Percentiles rank a stretch among this genome's conserved stretches.
Conservation (phyloP, 2,888 invertebrate genomes). For the Heliconius sara region DNA sequence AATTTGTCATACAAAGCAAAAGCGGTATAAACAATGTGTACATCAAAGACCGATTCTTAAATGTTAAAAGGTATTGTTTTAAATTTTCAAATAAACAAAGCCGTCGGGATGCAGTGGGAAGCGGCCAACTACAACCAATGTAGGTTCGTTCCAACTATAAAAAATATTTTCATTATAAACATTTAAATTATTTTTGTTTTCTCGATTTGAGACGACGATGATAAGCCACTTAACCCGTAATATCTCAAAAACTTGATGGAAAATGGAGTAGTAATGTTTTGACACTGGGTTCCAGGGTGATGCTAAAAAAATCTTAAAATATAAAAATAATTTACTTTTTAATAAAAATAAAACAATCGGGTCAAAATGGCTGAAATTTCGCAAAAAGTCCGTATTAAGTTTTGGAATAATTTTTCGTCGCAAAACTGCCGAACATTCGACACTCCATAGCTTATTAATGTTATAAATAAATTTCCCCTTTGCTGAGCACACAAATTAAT, state of each 20-base stretch:
- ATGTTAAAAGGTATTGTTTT: neutral
- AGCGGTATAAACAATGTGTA: neutral
- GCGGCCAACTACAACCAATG: too few species aligned
- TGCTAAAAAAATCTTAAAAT: neutral
- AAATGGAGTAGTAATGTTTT: neutral
- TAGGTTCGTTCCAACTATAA: too few species aligned
- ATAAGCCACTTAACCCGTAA: neutral
- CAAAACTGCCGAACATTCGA: neutral
- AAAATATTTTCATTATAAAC: too few species aligned
- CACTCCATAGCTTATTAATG: slow-evolving; percentile 14
- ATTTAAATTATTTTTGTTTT: too few species aligned
- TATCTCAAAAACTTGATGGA: neutral
- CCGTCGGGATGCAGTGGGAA: too few species aligned
- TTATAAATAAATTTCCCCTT: slow-evolving; percentile 32
- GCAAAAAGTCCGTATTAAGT: neutral
- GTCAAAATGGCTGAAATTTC: neutral
- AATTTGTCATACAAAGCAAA: slow-evolving; percentile 5
- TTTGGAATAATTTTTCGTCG: slow-evolving; percentile 1
- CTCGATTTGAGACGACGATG: too few species aligned
- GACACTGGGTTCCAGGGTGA: neutral
- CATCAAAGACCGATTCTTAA: slow-evolving; percentile 5
- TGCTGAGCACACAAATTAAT: slow-evolving; percentile 34
- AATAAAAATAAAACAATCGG: neutral
- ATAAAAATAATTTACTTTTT: neutral
- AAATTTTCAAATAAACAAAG: too few species aligned